Base-by-base conservation (phyloP, 2,888 invertebrate species). In the Eumerus sabulonum region DNA sequence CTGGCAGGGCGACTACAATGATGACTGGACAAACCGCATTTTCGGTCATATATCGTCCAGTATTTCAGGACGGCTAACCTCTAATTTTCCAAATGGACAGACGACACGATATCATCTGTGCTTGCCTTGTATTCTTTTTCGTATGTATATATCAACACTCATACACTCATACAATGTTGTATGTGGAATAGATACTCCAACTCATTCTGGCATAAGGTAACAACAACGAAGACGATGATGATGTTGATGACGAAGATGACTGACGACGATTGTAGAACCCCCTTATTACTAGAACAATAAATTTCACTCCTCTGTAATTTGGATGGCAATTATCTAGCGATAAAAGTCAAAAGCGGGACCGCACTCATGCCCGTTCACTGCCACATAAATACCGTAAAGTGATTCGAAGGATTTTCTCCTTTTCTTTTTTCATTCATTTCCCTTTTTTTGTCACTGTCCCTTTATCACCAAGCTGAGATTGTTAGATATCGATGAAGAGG, bases 251-350 rank as follows among this genome's bases (percentile, higher is more conserved):
- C 68, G 47, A 38, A 42, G 60, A 16, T 17, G 44, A 19, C 45
- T 64, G 82, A 76, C 64, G 72, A 76, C 68, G 64, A 54, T 40
- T 51, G 35, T 59, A 42, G 74, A 82, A 83, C 73, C 82, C 83
- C 73, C 83, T 83, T 74, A 83, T 83, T 83, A 82, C 83, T 79
- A 82, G 76, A 83, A 83, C 83, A 83, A 83, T 83, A 83, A 83
- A 82, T 84, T 83, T 83, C 73, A 63, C 83, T 82, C 83, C 84
- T 84, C 85, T 85, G 83, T 85, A 85, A 85, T 85, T 85, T 85
- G 70, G 83, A 83, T 82, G 84, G 85, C 84, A 85, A 85, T 85
- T 85, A 85, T 85, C 85, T 85, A 85, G 85, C 85, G 85, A 85
- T 85, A 85, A 85, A 85, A 84, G 85, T 85, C 85, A 84, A 77